phyloP scores from a whole-genome alignment of 2,888 invertebrate genomes.

The Isotomurus palustris region DNA sequence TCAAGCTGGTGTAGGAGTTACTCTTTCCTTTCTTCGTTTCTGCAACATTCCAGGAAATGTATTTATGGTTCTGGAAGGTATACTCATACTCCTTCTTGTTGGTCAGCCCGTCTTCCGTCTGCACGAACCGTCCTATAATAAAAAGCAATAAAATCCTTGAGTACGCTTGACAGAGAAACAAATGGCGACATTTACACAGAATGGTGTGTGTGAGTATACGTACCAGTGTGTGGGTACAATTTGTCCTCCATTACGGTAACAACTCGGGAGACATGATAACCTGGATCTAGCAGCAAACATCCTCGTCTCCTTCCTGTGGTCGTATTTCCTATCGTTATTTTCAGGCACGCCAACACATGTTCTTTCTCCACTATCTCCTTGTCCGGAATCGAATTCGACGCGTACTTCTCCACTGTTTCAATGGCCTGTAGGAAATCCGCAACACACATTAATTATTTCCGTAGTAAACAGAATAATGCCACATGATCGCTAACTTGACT shows the following conservation, averaged over 20 bases:
- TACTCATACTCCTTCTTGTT: conserved; percentile 81
- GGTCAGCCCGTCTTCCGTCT: conserved; percentile 61
- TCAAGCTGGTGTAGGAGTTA: conserved; percentile 61
- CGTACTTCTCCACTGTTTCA: conserved; percentile 52
- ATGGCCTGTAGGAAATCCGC: conserved; percentile 49
- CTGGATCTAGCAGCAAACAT: conserved; percentile 78
- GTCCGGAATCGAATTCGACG: conserved; percentile 48
- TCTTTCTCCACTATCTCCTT: conserved; percentile 71
- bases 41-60: conserved; percentile 79
- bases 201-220: conserved; percentile 31
- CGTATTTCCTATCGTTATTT: conserved; percentile 63
- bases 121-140: conserved; percentile 71
- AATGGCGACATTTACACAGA: no score
- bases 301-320: conserved; percentile 57
- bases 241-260: conserved; percentile 82
- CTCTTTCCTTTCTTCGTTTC: conserved; percentile 59
- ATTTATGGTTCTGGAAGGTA: conserved; percentile 65
- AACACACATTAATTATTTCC: not conserved
- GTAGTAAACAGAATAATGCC: not conserved
- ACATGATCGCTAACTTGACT: not conserved
- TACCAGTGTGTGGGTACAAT: conserved; percentile 78
- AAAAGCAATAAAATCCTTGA: no score
- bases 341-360: conserved; percentile 76
- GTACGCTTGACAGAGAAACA: no score
- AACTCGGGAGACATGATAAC: conserved; percentile 81